Conservation (phyloP, 2,113 vertebrate genomes). For the Cavia aperea region DNA sequence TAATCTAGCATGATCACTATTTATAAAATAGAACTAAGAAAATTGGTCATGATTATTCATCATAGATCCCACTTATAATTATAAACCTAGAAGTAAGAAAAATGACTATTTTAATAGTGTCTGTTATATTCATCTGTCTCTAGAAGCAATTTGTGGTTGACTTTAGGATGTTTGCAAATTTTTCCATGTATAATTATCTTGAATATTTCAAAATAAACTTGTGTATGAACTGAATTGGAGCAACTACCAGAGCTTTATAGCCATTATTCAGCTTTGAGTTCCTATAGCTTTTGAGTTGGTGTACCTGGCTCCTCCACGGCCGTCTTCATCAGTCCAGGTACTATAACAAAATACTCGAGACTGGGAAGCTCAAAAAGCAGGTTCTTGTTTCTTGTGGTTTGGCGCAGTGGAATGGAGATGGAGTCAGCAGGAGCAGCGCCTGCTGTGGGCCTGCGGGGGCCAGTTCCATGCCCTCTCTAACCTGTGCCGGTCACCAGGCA, state of each 20-base stretch:
- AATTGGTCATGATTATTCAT: background rate
- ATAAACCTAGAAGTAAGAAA: background rate
- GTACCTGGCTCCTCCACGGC: no score
- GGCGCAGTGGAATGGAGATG: background rate
- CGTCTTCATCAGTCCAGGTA: background rate
- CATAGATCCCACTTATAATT: background rate
- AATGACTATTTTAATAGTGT: background rate
- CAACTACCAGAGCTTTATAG: background rate
- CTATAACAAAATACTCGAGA: background rate
- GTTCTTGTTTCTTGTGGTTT: background rate
- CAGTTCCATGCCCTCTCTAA: background rate
- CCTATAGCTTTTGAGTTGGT: no score
- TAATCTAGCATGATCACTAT: background rate
- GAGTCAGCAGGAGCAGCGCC: background rate
- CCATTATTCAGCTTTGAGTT: background rate
- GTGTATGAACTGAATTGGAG: background rate
- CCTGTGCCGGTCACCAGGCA: background rate
- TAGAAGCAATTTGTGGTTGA: background rate
- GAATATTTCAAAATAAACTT: background rate
- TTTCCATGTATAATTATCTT: background rate
- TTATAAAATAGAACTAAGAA: background rate
- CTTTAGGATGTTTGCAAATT: background rate
- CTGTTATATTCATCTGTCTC: background rate
- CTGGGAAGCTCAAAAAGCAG: background rate
- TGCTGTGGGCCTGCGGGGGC: background rate